These are phyloP conservation scores for Spizaetus ornatus DNA, from an alignment of 2,113 vertebrate species.

Conservation along the genomic window DNA sequence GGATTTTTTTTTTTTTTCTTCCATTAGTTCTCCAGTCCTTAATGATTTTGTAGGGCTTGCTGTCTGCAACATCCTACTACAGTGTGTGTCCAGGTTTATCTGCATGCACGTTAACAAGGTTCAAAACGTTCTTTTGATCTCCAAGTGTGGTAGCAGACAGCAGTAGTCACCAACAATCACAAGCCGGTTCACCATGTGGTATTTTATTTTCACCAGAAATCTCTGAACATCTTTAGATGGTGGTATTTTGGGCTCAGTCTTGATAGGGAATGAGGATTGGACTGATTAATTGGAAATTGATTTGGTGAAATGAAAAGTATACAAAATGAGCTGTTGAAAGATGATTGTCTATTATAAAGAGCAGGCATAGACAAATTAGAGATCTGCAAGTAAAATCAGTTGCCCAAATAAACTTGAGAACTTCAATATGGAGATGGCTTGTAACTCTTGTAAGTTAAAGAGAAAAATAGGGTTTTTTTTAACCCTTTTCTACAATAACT, in stretches of 20 bases:
- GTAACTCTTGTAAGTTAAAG: background rate
- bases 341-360: background rate
- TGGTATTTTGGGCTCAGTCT: background rate
- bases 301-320: background rate
- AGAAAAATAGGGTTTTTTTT: background rate
- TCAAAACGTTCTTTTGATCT: background rate
- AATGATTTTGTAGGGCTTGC: background rate
- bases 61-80: background rate
- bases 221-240: background rate
- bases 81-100: background rate
- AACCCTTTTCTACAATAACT: background rate
- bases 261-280: background rate
- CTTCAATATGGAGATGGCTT: background rate
- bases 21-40: background rate
- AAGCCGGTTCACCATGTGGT: background rate
- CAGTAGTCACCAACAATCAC: background rate
- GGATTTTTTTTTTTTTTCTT: background rate
- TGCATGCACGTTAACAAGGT: background rate
- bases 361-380: background rate
- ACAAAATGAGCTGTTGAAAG: background rate
- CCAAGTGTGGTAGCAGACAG: background rate
- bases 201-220: background rate
- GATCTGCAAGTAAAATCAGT: background rate
- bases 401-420: background rate
- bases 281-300: background rate